These are phyloP conservation scores for Pogonomyrmex barbatus DNA, from an alignment of 1,140 invertebrate species.

Conservation along the genomic window DNA sequence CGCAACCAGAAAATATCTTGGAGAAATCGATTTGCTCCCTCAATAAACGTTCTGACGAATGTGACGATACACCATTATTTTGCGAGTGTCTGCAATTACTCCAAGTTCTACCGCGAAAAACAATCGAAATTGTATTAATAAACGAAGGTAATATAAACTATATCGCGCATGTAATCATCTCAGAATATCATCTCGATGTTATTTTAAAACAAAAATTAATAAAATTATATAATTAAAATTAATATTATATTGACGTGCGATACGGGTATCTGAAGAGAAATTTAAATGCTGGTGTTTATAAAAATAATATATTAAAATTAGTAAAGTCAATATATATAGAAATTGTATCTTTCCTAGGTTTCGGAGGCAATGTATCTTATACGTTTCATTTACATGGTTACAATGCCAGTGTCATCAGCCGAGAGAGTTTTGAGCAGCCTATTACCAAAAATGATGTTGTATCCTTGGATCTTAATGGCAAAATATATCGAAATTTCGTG, in stretches of 20 bases:
- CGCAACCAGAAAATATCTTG: constrained; percentile 71
- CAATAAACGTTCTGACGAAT: constrained; percentile 69
- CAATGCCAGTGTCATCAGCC: constrained; percentile 69
- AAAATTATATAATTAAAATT: background rate
- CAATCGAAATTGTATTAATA: constrained; percentile 76
- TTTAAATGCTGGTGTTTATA: background rate
- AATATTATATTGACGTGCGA: no score
- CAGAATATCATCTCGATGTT: background rate
- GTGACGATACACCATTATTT: constrained; percentile 71
- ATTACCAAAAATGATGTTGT: constrained; percentile 72
- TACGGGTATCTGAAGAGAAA: background rate
- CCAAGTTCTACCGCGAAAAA: constrained; percentile 63
- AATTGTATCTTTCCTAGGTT: constrained; percentile 65
- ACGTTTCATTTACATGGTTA: constrained; percentile 79
- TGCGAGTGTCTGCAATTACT: constrained; percentile 78
- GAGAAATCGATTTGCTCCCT: constrained; percentile 72
- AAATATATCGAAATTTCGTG: constrained; percentile 82
- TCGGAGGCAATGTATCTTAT: constrained; percentile 72
- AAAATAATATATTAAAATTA: background rate
- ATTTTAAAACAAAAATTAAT: background rate
- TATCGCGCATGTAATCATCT: background rate
- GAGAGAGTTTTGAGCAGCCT: constrained; percentile 66
- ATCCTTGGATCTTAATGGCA: constrained; percentile 79
- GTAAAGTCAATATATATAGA: background rate
- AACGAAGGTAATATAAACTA: constrained; percentile 71